Evolutionary conservation across 35 echinoderm and acorn worm genomes (phyloP).

Genomic region (Heliocidaris tuberculata): DNA sequence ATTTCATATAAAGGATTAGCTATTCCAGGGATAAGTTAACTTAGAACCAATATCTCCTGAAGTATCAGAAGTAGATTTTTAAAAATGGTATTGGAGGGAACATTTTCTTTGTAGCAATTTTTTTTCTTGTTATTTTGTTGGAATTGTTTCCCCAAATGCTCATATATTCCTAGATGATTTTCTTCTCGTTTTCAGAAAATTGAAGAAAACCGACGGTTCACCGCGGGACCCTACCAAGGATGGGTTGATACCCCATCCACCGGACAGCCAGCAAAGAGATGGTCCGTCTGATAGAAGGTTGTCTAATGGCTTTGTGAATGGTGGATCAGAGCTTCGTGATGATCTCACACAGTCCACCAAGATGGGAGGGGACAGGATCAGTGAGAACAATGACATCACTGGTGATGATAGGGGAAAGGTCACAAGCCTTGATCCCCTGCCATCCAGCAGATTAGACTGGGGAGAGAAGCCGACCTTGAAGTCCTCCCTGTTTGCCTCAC

Average conservation of each 20-base stretch:
- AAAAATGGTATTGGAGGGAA: neutral
- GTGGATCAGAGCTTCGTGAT: neutral
- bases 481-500: neutral
- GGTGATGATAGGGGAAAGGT: neutral
- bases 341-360: neutral
- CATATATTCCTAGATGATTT: too few species aligned
- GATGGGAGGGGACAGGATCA: neutral
- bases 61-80: neutral
- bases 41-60: neutral
- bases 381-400: neutral
- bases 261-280: neutral
- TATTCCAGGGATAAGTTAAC: neutral
- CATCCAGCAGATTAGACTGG: neutral
- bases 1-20: neutral
- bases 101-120: neutral
- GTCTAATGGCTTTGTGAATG: constrained; percentile 35
- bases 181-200: constrained; percentile 28
- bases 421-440: neutral
- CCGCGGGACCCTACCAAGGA: neutral
- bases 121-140: neutral
- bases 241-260: neutral
- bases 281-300: neutral
- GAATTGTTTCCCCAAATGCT: neutral
- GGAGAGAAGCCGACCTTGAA: neutral
- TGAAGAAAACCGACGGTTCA: constrained; percentile 39